Base-by-base conservation (phyloP, 2,113 vertebrate genomes). In the Corythaixoides concolor region DNA sequence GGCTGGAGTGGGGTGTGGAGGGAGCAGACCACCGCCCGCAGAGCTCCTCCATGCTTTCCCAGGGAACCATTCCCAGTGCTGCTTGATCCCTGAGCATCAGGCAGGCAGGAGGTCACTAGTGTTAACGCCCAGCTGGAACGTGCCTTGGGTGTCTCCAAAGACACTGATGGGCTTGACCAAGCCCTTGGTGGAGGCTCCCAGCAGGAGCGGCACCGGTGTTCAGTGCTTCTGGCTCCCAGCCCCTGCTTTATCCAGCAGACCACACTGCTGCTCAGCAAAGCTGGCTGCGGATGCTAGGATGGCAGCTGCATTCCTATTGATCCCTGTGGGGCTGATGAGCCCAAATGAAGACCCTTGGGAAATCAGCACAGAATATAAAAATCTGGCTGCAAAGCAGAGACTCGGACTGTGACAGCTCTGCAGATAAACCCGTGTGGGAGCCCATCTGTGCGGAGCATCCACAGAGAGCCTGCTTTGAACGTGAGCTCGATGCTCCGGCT, bases 221-320 rank as follows among this genome's bases (percentile, higher is more conserved):
- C 37, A 4, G 8, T 33, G 56, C 55, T 89, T n/a, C 91, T 96
- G 95, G 89, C 93, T 88, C 32, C 37, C 55, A 67, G 79, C 75
- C 70, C 67, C 50, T 69, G 82, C 82, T 83, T 76, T 62, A 59
- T 88, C 90, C 90, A 70, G 64, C 90, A 85, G 93, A 68, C 85
- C 85, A 89, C 82, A 58, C 45, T 94, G 69, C 84, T 89, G 73
- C 87, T 88, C 45, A 56, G 84, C 76, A 90, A 75, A 96, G 88
- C 86, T 96, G 94, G 73, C 95, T 96, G 90, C 88, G 56, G 85
- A 75, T 92, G 88, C 92, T 56, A 30, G 90, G 45, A 74, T 1
- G 23, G 86, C 96, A 94, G 95, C 94, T 97, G 95, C 86, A 95
- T 53, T 93, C 90, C 80, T 95, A 35, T 87, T 94, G 92, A 96